Evolutionary conservation across 2,888 invertebrate species (phyloP).

Genomic region (Dolomedes plantarius): DNA sequence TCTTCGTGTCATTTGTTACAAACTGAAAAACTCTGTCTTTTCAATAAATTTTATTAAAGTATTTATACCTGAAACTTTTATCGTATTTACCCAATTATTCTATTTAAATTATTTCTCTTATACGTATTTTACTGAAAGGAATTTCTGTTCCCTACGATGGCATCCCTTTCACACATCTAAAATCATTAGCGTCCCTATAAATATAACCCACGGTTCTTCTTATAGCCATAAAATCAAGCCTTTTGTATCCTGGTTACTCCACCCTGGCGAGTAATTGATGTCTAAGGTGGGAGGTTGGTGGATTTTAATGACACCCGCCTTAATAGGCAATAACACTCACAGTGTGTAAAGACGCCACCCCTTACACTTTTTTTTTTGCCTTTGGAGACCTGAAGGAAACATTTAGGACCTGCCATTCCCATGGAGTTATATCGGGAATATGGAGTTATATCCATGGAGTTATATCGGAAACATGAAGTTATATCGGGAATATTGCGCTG

Average conservation of each 20-base stretch:
- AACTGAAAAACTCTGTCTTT: no score
- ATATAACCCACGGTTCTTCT: slow-evolving; percentile 13
- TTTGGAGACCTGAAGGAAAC: neutral
- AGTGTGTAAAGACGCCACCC: slow-evolving; percentile 56
- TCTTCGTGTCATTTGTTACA: no score
- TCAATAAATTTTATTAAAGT: no score
- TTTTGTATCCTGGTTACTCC: slow-evolving; percentile 53
- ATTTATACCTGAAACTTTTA: no score
- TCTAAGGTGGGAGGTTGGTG: slow-evolving; percentile 34
- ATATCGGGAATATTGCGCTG: no score
- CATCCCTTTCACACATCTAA: neutral
- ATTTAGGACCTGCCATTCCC: neutral
- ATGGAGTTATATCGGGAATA: neutral
- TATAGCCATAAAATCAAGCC: slow-evolving; percentile 18
- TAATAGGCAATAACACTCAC: slow-evolving; percentile 66
- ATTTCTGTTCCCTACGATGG: neutral
- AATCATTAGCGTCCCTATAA: slow-evolving; percentile 11
- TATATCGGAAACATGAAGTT: no score
- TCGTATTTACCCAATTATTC: neutral
- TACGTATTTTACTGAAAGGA: neutral
- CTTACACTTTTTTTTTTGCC: slow-evolving; percentile 25
- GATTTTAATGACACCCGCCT: slow-evolving; percentile 51
- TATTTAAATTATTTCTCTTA: neutral
- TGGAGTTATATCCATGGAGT: no score
- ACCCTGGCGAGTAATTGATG: slow-evolving; percentile 65